phyloP scores from a whole-genome alignment of 2,888 invertebrate genomes.

The Acronicta aceris region DNA sequence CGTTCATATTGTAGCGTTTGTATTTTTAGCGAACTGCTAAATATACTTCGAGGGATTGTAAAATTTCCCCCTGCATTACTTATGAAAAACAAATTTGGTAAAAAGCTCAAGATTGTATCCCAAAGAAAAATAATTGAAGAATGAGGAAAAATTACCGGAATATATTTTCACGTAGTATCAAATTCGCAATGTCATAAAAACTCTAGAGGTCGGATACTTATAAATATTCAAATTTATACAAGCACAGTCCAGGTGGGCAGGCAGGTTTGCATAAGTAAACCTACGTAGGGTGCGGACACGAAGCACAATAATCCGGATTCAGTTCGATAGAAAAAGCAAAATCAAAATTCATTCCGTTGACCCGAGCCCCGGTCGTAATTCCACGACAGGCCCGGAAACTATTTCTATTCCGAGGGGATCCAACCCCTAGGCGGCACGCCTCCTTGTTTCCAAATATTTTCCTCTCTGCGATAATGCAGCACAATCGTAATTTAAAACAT shows the following conservation, averaged over 20 bases:
- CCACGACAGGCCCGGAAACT: slow-evolving; percentile 78
- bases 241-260: slow-evolving; percentile 65
- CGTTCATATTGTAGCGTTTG: not conserved
- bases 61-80: slow-evolving; percentile 43
- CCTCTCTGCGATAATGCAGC: slow-evolving; percentile 58
- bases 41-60: slow-evolving; percentile 24
- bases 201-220: slow-evolving; percentile 64
- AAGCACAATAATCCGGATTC: slow-evolving; percentile 73
- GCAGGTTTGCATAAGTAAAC: slow-evolving; percentile 76
- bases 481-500: slow-evolving; percentile 73
- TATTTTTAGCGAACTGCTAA: slow-evolving; percentile 20
- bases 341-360: slow-evolving; percentile 86
- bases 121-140: slow-evolving; percentile 60
- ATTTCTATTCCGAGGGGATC: slow-evolving; percentile 83
- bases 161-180: slow-evolving; percentile 60
- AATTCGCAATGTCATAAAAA: slow-evolving; percentile 71
- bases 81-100: slow-evolving; percentile 56
- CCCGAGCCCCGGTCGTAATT: slow-evolving; percentile 77
- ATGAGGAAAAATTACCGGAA: slow-evolving; percentile 52
- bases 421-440: slow-evolving; percentile 70
- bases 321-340: slow-evolving; percentile 79
- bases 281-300: slow-evolving; percentile 62
- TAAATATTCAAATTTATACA: slow-evolving; percentile 77
- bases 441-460: slow-evolving; percentile 75
- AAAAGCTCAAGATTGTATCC: slow-evolving; percentile 44